Percentiles rank a stretch among this genome's conserved stretches.
Evolutionary conservation across 2,113 vertebrate species (phyloP).

Genomic region (Nycticorax nycticorax): DNA sequence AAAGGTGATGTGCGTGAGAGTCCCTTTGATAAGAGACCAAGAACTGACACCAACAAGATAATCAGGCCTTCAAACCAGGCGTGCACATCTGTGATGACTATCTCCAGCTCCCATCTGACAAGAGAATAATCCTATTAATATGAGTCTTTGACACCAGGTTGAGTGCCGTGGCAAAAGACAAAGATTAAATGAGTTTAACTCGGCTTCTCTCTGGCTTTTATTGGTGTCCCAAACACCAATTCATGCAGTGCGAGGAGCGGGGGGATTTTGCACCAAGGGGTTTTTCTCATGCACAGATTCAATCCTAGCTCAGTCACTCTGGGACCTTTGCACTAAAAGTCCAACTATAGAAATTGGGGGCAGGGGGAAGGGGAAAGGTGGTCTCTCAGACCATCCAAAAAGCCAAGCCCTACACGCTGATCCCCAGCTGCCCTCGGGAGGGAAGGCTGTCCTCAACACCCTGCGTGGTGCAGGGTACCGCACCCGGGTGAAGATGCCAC

Average conservation of each 20-base stretch:
- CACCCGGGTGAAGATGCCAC: too few species aligned
- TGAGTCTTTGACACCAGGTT: not conserved
- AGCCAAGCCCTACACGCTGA: not conserved
- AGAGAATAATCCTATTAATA: slow-evolving; percentile 22
- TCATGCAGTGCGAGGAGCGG: rapidly evolving
- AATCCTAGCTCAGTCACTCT: not conserved
- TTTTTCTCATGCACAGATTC: not conserved
- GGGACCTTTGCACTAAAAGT: not conserved
- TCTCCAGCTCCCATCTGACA: slow-evolving; percentile 37
- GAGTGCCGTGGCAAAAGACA: not conserved
- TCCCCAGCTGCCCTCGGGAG: rapidly evolving
- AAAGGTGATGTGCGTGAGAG: not conserved
- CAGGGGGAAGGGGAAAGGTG: too few species aligned
- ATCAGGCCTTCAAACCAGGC: slow-evolving; percentile 28
- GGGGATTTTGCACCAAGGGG: not conserved
- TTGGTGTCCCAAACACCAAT: not conserved
- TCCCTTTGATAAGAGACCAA: slow-evolving; percentile 48
- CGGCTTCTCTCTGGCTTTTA: not conserved
- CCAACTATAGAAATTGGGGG: not conserved
- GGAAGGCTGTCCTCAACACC: not conserved
- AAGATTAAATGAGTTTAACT: not conserved
- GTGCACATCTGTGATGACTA: not conserved
- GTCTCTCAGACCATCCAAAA: not conserved
- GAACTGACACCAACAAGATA: slow-evolving; percentile 49
- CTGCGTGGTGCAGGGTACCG: too few species aligned